Evolutionary conservation across 2,888 invertebrate genomes (phyloP), one percentile per base, ranked within the genome.

Genomic region (Lasius fuliginosus): DNA sequence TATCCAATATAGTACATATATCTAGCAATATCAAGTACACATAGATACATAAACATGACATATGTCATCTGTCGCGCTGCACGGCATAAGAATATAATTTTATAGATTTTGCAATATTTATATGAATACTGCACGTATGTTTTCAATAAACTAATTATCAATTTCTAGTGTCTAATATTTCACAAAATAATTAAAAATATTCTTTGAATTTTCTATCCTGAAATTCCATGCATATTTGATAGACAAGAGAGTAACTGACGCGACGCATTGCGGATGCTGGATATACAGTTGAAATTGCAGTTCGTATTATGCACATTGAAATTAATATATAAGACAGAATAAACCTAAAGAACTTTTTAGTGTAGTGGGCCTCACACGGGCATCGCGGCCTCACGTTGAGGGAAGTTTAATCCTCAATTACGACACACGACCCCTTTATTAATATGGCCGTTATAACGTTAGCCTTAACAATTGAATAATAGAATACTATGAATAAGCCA

Each of bases 181-280:
- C 0, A 11, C 4, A 18, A 53, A 33, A 18, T 18, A 30, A 49
- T 36, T 18, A 42, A 33, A 49, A 49, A 65, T 30, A 75, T 62
- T 33, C 27, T 49, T 9, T 18, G 15, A 42, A n/a, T 58, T 9
- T 60, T 49, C n/a, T 49, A 49, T 49, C 5, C 46, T n/a, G 1
- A 49, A 42, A 60, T 42, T 4, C 8, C 18, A 74, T 15, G 23
- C 77, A 30, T 4, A 36, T 49, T 64, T 49, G 1, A 30, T 12
- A 18, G 9, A 77, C 27, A 15, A 30, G 18, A 56, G 40, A 40
- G 1, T 67, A 42, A 58, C 15, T 58, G 15, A 56, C 27, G 53
- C 56, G 56, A 68, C 58, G 76, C 76, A 77, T 67, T 77, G 58
- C 68, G 68, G 68, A 77, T 77, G 42, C 77, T 77, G 77, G 56